These are phyloP conservation scores for Apodemia hepburni DNA, from an alignment of 2,888 invertebrate species.

Conservation along the genomic window DNA sequence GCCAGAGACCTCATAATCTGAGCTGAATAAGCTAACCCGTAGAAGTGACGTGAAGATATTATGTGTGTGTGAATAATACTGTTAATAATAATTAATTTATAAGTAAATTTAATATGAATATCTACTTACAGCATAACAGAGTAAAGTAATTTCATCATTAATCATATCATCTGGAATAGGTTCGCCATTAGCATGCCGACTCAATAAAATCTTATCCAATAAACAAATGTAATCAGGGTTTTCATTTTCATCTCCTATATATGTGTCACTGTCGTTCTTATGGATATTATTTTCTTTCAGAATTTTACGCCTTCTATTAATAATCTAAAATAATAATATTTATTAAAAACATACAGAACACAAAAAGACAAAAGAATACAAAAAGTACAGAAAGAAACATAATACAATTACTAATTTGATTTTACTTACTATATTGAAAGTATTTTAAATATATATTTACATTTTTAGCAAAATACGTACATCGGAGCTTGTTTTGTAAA, in stretches of 20 bases:
- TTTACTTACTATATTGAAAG: too few relatives aligned
- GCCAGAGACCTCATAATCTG: too few relatives aligned
- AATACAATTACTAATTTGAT: too few relatives aligned
- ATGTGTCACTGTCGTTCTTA: constrained; percentile 31
- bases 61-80: too few relatives aligned
- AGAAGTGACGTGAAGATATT: too few relatives aligned
- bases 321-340: constrained; percentile 34
- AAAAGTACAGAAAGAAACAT: too few relatives aligned
- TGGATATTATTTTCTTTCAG: constrained; percentile 35
- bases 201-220: constrained; percentile 39
- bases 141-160: constrained; percentile 40
- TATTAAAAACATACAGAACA: too few relatives aligned
- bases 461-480: constrained; percentile 27
- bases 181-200: constrained; percentile 36
- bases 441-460: too few relatives aligned
- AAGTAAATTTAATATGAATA: too few relatives aligned
- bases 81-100: too few relatives aligned
- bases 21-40: too few relatives aligned
- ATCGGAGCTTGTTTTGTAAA: constrained; percentile 34
- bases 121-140: constrained; percentile 39
- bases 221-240: constrained; percentile 34
- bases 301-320: constrained; percentile 34
- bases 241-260: constrained; percentile 16
- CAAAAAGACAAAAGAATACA: too few relatives aligned
- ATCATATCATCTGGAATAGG: constrained; percentile 38